A percentile compares a stretch with the other conserved stretches of the same genome.
These are phyloP conservation scores for Pangasius larnaudii DNA, from an alignment of 2,797 vertebrate species.

Conservation along the genomic window DNA sequence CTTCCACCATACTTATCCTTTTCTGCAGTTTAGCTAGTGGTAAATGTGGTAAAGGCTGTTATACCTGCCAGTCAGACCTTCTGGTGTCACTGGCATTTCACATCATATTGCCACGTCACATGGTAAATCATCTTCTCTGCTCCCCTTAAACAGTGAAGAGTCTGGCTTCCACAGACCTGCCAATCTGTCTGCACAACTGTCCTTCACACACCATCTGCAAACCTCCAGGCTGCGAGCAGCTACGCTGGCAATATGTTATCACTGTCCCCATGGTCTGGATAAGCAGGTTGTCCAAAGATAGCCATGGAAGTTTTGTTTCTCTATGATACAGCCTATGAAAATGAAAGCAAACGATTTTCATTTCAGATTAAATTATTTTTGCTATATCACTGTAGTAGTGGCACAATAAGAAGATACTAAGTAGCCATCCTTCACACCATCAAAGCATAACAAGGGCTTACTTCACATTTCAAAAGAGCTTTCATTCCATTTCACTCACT, in stretches of 20 bases:
- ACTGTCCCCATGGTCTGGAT: neutral
- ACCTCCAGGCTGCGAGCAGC: neutral
- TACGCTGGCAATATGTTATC: neutral
- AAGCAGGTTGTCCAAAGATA: neutral
- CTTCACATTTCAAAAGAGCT: conserved; percentile 42
- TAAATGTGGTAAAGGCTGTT: neutral
- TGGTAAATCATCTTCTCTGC: conserved; percentile 3
- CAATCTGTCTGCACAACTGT: conserved; percentile 13
- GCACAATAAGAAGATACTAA: conserved; percentile 29
- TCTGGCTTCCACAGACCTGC: neutral
- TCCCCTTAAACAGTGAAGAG: neutral
- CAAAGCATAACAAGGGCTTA: conserved; percentile 45
- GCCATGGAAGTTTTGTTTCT: conserved; percentile 1
- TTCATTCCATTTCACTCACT: conserved; percentile 36
- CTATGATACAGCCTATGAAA: neutral
- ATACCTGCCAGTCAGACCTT: neutral
- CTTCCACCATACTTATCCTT: neutral
- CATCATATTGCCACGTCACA: neutral
- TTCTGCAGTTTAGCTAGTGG: neutral
- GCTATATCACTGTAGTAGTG: neutral
- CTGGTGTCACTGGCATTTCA: neutral
- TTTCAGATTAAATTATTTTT: conserved; percentile 2
- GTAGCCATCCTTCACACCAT: conserved; percentile 38
- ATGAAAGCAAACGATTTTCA: neutral
- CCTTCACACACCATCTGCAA: neutral